A percentile compares a stretch with the other conserved stretches of the same genome.
These are phyloP conservation scores for Lathamus discolor DNA, from an alignment of 2,113 vertebrate species.

Conservation along the genomic window DNA sequence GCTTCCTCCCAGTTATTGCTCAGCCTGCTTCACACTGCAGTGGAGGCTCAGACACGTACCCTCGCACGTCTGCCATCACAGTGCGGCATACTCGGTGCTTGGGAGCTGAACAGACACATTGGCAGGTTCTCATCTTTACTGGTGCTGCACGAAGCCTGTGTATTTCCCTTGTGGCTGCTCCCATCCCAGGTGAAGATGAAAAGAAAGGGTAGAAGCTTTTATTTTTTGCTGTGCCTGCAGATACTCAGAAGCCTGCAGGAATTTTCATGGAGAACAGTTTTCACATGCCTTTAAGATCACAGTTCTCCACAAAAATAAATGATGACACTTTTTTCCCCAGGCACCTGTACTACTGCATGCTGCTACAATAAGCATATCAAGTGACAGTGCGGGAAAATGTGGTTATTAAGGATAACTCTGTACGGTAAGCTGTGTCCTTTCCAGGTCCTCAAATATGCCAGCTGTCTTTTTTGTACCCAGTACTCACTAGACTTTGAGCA, in stretches of 20 bases:
- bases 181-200: not conserved
- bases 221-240: not conserved
- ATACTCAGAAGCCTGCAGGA: not conserved
- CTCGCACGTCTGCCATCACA: no score
- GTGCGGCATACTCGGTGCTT: fast-evolving
- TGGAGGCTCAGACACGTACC: fast-evolving
- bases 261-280: not conserved
- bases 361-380: not conserved
- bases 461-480: not conserved
- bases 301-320: not conserved
- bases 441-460: not conserved
- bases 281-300: not conserved
- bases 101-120: not conserved
- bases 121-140: not conserved
- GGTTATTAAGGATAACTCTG: not conserved
- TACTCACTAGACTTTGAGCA: not conserved
- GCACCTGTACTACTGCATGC: not conserved
- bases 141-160: fast-evolving
- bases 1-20: not conserved
- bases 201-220: not conserved
- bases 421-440: not conserved
- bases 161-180: not conserved
- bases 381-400: not conserved
- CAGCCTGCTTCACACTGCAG: no score
- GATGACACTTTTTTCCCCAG: not conserved